These are phyloP conservation scores for Notechis scutatus DNA, from an alignment of 2,113 vertebrate species.

Conservation along the genomic window DNA sequence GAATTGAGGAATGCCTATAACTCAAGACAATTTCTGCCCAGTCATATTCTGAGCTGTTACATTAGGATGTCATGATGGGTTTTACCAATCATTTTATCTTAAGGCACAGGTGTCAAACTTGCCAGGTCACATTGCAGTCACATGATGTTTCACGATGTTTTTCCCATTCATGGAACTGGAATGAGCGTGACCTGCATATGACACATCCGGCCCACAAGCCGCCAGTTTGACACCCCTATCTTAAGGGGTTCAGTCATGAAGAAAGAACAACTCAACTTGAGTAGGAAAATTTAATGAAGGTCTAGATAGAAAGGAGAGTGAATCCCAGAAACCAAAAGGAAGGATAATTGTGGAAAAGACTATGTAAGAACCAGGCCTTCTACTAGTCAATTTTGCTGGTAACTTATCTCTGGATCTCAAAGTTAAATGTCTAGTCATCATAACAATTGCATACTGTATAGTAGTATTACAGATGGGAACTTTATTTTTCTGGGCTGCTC, in stretches of 20 bases:
- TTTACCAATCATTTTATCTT: background rate
- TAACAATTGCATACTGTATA: background rate
- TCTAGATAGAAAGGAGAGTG: background rate
- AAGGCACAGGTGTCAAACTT: background rate
- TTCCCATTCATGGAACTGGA: too few species aligned
- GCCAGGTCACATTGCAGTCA: too few species aligned
- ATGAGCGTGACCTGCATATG: too few species aligned
- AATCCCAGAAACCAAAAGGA: background rate
- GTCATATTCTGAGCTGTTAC: background rate
- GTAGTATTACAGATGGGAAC: background rate
- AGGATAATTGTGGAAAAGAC: background rate
- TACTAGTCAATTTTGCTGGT: background rate
- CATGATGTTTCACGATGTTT: too few species aligned
- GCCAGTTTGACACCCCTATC: too few species aligned
- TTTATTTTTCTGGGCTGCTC: background rate
- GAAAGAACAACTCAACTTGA: background rate
- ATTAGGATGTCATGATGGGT: background rate
- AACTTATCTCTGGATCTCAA: background rate
- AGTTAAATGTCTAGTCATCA: background rate
- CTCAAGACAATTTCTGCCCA: background rate
- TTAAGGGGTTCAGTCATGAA: background rate
- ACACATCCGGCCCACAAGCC: too few species aligned
- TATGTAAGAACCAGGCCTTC: background rate
- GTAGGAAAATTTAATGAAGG: background rate
- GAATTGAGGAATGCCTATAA: background rate